Conservation (phyloP, 2,888 invertebrate genomes). For the Drosophila silvestris region DNA sequence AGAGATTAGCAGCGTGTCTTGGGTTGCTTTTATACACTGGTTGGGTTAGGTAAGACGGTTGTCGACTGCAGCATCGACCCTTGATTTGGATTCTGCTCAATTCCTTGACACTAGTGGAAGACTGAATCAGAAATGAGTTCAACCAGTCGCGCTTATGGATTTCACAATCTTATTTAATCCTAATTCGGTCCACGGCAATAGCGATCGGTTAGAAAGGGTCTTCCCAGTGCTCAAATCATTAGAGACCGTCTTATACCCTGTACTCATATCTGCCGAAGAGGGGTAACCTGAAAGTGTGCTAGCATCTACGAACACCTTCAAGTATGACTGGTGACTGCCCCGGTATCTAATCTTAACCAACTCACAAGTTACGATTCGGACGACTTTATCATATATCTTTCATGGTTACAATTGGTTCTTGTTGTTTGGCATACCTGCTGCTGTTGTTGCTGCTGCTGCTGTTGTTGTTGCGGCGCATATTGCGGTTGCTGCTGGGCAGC, state of each 20-base stretch:
- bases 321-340: background rate
- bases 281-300: background rate
- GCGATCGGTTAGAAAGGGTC: background rate
- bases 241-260: background rate
- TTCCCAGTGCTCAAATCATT: background rate
- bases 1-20: background rate
- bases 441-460: constrained; percentile 54
- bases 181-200: background rate
- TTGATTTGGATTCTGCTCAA: background rate
- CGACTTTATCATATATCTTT: background rate
- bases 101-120: background rate
- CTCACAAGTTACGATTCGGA: background rate
- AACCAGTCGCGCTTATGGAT: background rate
- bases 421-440: constrained; percentile 43
- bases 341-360: background rate
- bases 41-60: background rate
- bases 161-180: background rate
- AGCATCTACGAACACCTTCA: background rate
- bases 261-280: background rate
- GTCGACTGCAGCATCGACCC: background rate
- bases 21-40: background rate
- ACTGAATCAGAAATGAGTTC: background rate
- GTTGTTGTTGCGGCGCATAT: constrained; percentile 59
- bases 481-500: constrained; percentile 60
- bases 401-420: background rate